These are phyloP conservation scores for Aplochiton taeniatus DNA, from an alignment of 2,797 vertebrate species.

Conservation along the genomic window DNA sequence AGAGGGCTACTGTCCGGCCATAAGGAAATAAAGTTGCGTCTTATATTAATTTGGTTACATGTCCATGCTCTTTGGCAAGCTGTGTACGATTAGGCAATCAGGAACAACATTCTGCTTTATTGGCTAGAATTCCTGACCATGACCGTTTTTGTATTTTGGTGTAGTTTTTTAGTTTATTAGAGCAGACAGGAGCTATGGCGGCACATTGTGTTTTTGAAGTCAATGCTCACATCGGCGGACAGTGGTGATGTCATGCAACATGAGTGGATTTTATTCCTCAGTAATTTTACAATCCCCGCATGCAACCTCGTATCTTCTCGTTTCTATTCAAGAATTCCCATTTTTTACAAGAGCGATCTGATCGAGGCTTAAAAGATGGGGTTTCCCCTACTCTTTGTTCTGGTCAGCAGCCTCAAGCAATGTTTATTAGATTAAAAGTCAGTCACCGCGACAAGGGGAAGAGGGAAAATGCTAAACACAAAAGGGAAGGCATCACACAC, in stretches of 20 bases:
- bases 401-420: conserved; percentile 71
- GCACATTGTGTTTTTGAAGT: conserved; percentile 49
- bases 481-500: conserved; percentile 56
- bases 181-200: conserved; percentile 24
- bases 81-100: conserved; percentile 17
- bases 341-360: conserved; percentile 69
- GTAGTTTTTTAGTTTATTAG: conserved; percentile 46
- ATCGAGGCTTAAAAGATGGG: conserved; percentile 70
- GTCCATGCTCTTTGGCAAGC: too few relatives aligned
- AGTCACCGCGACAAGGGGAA: conserved; percentile 68
- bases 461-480: conserved; percentile 67
- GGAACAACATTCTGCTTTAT: conserved; percentile 45
- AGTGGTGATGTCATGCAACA: conserved; percentile 75
- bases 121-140: neutral
- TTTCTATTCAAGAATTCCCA: conserved; percentile 61
- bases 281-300: conserved; percentile 74
- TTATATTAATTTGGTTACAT: too few relatives aligned
- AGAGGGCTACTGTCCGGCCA: too few relatives aligned
- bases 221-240: conserved; percentile 67
- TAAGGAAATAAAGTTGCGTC: too few relatives aligned
- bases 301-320: conserved; percentile 70
- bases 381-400: conserved; percentile 69
- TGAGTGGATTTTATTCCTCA: conserved; percentile 73
- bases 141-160: too few relatives aligned
- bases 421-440: conserved; percentile 79